These are phyloP conservation scores for Neosalanx taihuensis DNA, from an alignment of 2,797 vertebrate species.

Conservation along the genomic window DNA sequence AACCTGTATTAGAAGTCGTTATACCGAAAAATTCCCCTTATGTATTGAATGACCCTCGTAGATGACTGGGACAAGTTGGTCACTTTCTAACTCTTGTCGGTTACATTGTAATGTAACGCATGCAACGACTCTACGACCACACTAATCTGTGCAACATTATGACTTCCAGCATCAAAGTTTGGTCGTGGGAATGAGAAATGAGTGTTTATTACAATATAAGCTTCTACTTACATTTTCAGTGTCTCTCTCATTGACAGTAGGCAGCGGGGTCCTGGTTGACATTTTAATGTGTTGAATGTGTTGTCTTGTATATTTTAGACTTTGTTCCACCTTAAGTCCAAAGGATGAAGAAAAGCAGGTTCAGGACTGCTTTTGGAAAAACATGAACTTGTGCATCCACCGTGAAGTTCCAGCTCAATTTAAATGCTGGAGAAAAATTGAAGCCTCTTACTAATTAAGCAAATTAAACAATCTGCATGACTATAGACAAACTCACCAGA, in stretches of 20 bases:
- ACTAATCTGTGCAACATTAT: background rate
- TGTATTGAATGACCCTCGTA: background rate
- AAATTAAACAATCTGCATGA: conserved; percentile 38
- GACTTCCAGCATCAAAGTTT: conserved; percentile 1
- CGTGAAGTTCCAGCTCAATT: conserved; percentile 37
- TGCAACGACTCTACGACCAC: background rate
- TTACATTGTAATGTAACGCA: too few species aligned
- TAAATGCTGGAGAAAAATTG: conserved; percentile 28
- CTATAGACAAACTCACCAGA: conserved; percentile 28
- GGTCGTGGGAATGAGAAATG: background rate
- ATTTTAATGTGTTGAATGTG: conserved; percentile 66
- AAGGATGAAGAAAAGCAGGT: conserved; percentile 37
- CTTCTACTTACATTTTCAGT: conserved; percentile 82
- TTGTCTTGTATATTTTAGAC: conserved; percentile 22
- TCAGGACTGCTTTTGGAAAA: conserved; percentile 34
- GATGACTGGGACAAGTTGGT: background rate
- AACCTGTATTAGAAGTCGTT: too few species aligned
- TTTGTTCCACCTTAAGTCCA: conserved; percentile 33
- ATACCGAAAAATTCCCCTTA: too few species aligned
- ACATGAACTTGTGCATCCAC: conserved; percentile 36
- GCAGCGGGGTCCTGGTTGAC: conserved; percentile 88
- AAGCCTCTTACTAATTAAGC: conserved; percentile 34
- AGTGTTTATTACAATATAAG: background rate
- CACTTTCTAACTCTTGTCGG: background rate
- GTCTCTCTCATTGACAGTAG: conserved; percentile 88